Base-by-base conservation (phyloP, 2,113 vertebrate species). In the Myocastor coypus region DNA sequence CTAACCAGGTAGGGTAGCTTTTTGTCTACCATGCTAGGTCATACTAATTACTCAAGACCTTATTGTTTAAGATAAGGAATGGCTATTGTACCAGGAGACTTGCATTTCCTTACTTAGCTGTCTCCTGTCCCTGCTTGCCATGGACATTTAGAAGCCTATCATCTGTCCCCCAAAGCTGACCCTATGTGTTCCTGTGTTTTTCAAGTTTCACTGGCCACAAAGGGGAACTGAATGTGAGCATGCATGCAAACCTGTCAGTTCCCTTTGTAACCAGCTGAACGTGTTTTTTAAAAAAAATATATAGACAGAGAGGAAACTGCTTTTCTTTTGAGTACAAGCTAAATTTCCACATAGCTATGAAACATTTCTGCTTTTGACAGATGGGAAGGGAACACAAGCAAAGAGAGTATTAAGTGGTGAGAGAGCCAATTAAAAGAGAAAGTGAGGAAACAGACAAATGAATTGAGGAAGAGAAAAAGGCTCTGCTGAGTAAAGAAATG, bases 141-240 rank as follows among this genome's bases (percentile, higher is more conserved):
- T 77, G 87, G 93, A 92, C 88, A 87, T 94, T 96, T 96, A 61
- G 80, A 95, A 66, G 83, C 87, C 89, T 86, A 22, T 90, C 55
- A 90, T 96, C 64, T 66, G 90, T 83, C 92, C 61, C 75, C 81
- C 81, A 92, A 55, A 93, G 68, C 92, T 97, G 96, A 97, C 94
- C 92, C 91, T 64, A 5, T 87, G n/a, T 95, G 89, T 97, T 96
- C 96, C 93, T 96, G 95, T 97, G 94, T 97, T 98, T 97, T 97
- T 97, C 89, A 95, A 96, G 94, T 87, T 71, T 92, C 68, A 22
- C 92, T 95, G 77, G 92, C 97, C 97, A 94, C 97, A 98, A 97
- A 97, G 87, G 95, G 97, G 97, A 98, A 98, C 95, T 96, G 97
- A 98, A 97, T 96, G 85, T 97, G 95, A 97, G 66, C 94, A 96